Evolutionary conservation across 2,888 invertebrate genomes (phyloP), one percentile per base, ranked within the genome.

Genomic region (Marasmarcha lunaedactyla): DNA sequence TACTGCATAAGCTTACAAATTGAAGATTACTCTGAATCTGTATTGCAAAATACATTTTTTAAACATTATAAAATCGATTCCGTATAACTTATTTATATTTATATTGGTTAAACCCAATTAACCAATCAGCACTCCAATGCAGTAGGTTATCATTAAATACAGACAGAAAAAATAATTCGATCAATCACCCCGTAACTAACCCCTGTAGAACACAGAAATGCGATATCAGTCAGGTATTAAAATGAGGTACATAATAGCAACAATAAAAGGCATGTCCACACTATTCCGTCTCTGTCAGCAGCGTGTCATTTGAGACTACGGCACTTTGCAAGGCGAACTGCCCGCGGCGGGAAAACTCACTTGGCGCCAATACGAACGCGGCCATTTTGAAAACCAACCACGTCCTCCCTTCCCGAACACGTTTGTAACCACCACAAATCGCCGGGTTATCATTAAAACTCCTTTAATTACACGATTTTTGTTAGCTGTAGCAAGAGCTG

Each of bases 281-380:
- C 49, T 69, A 68, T 52, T 50, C 53, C 41, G 44, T 46, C 55
- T 45, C 44, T 52, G 51, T 52, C 49, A 46, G 56, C 62, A 57
- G 67, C 73, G 66, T 79, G 81, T 78, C 79, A 81, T 69, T 74
- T 62, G 78, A 78, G 66, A 63, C 70, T 59, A 65, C 67, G 76
- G 77, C 78, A 77, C 77, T 68, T 74, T 77, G 78, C 78, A 79
- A 81, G 76, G 78, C 78, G 70, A 78, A 71, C 78, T 63, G 71
- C 71, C 70, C 64, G 72, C 63, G 65, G 71, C 77, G 74, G 72
- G 77, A 72, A 74, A 78, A 77, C 77, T 71, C 66, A 77, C 77
- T 78, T 71, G 77, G 78, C 78, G 79, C 78, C 74, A 73, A 78
- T 78, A 78, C 78, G 66, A 67, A 70, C 62, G 64, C 64, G 60